Base-by-base conservation (phyloP, 1,140 invertebrate genomes). In the Leptopilina boulardi region DNA sequence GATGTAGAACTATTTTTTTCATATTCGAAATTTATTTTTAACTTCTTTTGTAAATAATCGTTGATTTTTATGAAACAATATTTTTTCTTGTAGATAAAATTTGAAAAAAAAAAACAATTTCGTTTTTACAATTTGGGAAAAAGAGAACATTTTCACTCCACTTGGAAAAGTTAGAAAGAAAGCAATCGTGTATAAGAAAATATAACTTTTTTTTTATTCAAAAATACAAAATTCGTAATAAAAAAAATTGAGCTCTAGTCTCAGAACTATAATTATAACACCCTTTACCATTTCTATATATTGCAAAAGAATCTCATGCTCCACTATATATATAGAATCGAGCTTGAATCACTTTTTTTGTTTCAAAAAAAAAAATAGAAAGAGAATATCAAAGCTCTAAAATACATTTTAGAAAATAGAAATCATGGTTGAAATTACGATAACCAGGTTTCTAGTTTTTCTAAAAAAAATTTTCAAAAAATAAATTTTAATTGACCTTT, bases 201-300 rank as follows among this genome's bases (percentile, higher is more conserved):
- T n/a, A n/a, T 51, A 51, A 51, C 34, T 38, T 4, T 51, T 51
- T 51, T 44, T 51, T 51, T 51, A 51, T 51, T 51, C 47, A 51
- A 51, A 51, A 51, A 13, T 47, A 47, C 44, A 47, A 47, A 47
- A 47, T 4, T 47, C 44, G 44, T 47, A 15, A 15, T 51, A 51
- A 18, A 51, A n/a, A 51, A 51, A 18, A 18, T 18, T 18, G 3
- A 51, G 15, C 47, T 51, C 47, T 51, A 11, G 42, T n/a, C 11
- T 47, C 11, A 47, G 42, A 47, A 47, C 3, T n/a, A 47, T n/a
- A 47, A 47, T n/a, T n/a, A 47, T 47, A 47, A 15, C 42, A 47
- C 42, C 42, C 13, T 10, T 47, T 15, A 47, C 42, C 42, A 13
- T 10, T 47, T 47, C 42, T 47, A 47, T 44, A 10, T 47, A 13